Evolutionary conservation across 2,113 vertebrate species (phyloP), one percentile per base, ranked within the genome.

Genomic region (Scomber scombrus): DNA sequence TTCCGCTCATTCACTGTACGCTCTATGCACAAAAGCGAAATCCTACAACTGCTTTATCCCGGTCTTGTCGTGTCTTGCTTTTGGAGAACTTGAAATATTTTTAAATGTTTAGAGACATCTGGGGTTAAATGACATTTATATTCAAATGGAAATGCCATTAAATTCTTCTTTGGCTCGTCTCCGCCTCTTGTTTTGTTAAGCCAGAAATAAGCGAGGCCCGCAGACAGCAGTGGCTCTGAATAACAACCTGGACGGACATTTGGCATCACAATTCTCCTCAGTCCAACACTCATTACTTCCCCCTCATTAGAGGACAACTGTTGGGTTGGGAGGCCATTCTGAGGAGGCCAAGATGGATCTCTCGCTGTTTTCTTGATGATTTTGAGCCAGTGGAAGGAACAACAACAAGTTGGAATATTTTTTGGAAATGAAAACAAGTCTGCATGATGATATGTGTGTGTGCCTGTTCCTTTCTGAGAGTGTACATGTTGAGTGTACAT

Each of bases 251-350:
- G 91, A 89, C 1, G 71, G 86, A 95, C 92, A 92, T 93, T 95
- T 93, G 92, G 92, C 91, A 91, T 93, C 89, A 88, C 90, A 89
- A 90, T 92, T 89, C 88, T 90, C 85, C 80, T 71, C 85, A 81
- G 90, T 82, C 87, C 82, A 86, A 90, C 80, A 81, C 87, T 76
- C 79, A 93, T 95, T 94, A 95, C 89, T 94, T 95, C 92, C 93
- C 90, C 90, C 88, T 94, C 93, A 95, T 95, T 95, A 94, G 89
- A 88, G 80, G 46, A 84, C 89, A 89, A 94, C 89, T 93, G 93
- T 91, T 90, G 84, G 79, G 23, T 62, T 80, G 80, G 78, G 82
- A 91, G 84, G 88, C 83, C 85, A 79, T 52, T 80, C 66, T 82
- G 52, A 85, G 82, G 83, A 85, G 78, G 47, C 45, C 47, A 34